phyloP scores from a whole-genome alignment of 2,113 vertebrate species.

The Lepidothrix coronata region DNA sequence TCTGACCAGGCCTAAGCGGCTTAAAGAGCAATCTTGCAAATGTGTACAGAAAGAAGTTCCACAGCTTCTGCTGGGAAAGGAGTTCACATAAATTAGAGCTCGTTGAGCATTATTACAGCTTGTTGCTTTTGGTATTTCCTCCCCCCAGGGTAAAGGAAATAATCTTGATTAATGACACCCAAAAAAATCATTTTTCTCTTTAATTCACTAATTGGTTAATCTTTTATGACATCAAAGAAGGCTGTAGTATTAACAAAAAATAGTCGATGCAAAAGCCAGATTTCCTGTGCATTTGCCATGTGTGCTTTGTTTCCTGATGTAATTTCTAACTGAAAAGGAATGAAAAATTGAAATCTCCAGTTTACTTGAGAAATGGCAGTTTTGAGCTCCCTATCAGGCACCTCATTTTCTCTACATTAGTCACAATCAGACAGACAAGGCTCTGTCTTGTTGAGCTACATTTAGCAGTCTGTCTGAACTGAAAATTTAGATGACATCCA shows the following conservation, averaged over 20 bases:
- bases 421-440: conserved; percentile 52
- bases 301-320: conserved; percentile 59
- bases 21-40: background rate
- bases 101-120: conserved; percentile 37
- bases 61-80: background rate
- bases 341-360: conserved; percentile 62
- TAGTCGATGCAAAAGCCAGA: conserved; percentile 33
- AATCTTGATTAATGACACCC: conserved; percentile 64
- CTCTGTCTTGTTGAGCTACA: conserved; percentile 47
- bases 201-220: conserved; percentile 64
- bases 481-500: conserved; percentile 61
- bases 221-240: conserved; percentile 54
- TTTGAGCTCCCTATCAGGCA: conserved; percentile 34
- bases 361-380: conserved; percentile 56
- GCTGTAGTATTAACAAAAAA: conserved; percentile 37
- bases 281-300: conserved; percentile 51
- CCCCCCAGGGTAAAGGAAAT: conserved; percentile 50
- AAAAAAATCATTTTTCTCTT: conserved; percentile 36
- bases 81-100: conserved; percentile 54
- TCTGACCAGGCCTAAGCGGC: background rate
- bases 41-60: background rate
- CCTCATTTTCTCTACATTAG: conserved; percentile 67
- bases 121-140: conserved; percentile 63
- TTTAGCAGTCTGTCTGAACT: conserved; percentile 36
- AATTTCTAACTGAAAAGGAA: conserved; percentile 59